These are phyloP conservation scores for Acanthurus tractus DNA, from an alignment of 2,797 vertebrate species.

Conservation along the genomic window DNA sequence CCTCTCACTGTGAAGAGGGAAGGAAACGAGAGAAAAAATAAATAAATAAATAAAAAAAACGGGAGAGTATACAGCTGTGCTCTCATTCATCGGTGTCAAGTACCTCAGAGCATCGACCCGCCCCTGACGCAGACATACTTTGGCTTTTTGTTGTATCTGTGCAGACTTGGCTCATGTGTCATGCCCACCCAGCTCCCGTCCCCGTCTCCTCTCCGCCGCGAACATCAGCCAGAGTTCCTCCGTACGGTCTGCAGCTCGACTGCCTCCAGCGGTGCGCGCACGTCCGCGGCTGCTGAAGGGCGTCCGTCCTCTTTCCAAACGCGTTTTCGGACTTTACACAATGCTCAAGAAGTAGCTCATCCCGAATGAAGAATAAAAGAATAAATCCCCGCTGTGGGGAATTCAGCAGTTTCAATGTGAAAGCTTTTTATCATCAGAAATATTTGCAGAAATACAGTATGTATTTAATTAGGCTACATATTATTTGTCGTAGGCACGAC, in stretches of 20 bases:
- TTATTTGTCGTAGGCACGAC: background rate
- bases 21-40: too few species aligned
- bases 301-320: constrained; percentile 30
- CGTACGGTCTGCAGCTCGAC: constrained; percentile 74
- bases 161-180: constrained; percentile 78
- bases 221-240: constrained; percentile 70
- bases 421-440: background rate
- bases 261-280: constrained; percentile 83
- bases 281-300: constrained; percentile 55
- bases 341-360: background rate
- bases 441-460: too few species aligned
- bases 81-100: constrained; percentile 62
- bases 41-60: too few species aligned
- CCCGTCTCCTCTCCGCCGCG: constrained; percentile 26
- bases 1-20: constrained; percentile 23
- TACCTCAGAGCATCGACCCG: constrained; percentile 36
- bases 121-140: constrained; percentile 68
- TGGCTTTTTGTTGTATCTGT: constrained; percentile 69
- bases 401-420: background rate
- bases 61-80: constrained; percentile 28
- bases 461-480: too few species aligned
- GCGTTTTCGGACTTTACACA: constrained; percentile 27
- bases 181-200: constrained; percentile 62
- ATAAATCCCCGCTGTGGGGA: background rate
- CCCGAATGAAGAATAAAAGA: background rate